Base-by-base conservation (phyloP, 2,888 invertebrate species). In the Leptothorax acervorum region DNA sequence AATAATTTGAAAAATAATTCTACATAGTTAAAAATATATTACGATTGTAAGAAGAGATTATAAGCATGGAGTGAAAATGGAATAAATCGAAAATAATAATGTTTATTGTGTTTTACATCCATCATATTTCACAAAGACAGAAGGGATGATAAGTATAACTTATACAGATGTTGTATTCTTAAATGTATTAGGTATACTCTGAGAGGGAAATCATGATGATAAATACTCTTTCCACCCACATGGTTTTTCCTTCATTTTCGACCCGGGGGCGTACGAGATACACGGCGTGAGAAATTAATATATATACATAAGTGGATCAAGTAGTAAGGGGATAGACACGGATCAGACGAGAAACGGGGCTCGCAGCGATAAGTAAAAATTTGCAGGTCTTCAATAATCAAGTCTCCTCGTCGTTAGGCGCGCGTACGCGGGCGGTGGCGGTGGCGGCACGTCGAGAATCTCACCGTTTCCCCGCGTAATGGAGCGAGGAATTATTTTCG, bases 401-500 rank as follows among this genome's bases (percentile, higher is more conserved):
- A 70, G 48, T 45, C 18, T 31, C 48, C 48, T 35, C 9, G 39
- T 28, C 48, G 35, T 15, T 45, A 60, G 31, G 48, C 60, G 23
- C 60, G 39, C 23, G 63, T 9, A 55, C n/a, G 18, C 5, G 39
- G 39, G 9, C 6, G 23, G 23, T 23, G 39, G 9, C 6, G 23
- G 23, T 23, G 63, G n/a, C 3, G 23, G 60, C 70, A 35, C 70
- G 45, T 68, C 35, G 70, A 8, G 53, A 79, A 79, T 79, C 71
- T 53, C 74, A 11, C 79, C 76, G 70, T 66, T 79, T 60, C 15
- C 70, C 48, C 55, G 39, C 60, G 60, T 53, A 66, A 78, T 68
- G 42, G 78, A 66, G 78, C 70, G 79, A 81, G 60, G 79, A 81
- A 60, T 81, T 81, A 81, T 65, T 81, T 63, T 81, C 75, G 75